Base-by-base conservation (phyloP, 2,888 invertebrate genomes). In the Eupeodes latifasciatus region DNA sequence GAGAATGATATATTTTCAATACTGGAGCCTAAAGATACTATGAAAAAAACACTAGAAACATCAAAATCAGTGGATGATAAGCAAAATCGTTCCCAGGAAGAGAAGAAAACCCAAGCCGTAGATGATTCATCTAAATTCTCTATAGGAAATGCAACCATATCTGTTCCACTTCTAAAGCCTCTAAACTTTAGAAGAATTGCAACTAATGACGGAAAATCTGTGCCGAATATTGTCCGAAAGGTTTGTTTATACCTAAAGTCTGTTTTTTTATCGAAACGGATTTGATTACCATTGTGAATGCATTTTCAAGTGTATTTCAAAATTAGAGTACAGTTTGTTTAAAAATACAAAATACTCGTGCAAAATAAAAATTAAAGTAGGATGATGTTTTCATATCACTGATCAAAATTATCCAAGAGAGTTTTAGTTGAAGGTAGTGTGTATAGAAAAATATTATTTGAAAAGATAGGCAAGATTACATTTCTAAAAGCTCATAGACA, bases 101-200 rank as follows among this genome's bases (percentile, higher is more conserved):
- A 67, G 3, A 83, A 71, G 16, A 19, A 55, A 61, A 67, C 9
- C 6, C 14, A 62, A n/a, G 27, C 10, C 5, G 47, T 9, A 7
- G 95, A 95, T 1, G 95, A 95, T 6, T 95, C 95, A 12, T 95
- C 94, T 62, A 94, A 94, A 90, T 93, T 93, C 4, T 93, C 93
- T 1, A 93, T 93, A 74, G 93, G 93, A 47, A 93, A 93, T 85
- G 93, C 93, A 74, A 94, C 92, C n/a, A 93, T 94, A 80, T 93
- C 94, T 36, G 94, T 94, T 82, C 94, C 94, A 14, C 87, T 94
- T 69, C 78, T 94, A 4, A 94, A 94, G 81, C 92, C 93, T 4
- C 77, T 92, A n/a, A 91, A 90, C 75, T 91, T 90, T 0, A 82
- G 91, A 5, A 92, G 92, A 87, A 91, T 92, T 16, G 89, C 92